Conservation (phyloP, 2,113 vertebrate species). For the Psittacula cyanocephala region DNA sequence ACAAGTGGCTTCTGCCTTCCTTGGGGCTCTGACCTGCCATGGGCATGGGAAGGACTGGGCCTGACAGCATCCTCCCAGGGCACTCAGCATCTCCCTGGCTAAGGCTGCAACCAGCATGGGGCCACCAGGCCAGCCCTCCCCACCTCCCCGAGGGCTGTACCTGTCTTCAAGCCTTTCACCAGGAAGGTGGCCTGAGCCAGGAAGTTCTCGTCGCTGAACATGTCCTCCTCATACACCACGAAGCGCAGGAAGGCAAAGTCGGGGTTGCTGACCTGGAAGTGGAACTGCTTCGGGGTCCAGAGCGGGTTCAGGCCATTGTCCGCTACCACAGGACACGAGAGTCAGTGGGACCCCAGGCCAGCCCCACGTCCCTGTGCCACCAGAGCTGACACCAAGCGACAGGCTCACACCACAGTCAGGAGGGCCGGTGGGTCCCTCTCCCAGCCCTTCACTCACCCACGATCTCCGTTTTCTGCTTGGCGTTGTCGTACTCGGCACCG, state of each 20-base stretch:
- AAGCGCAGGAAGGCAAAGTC: slow-evolving; percentile 95
- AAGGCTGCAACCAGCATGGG: not conserved
- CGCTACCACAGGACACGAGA: slow-evolving; percentile 70
- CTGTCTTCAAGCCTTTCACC: slow-evolving; percentile 91
- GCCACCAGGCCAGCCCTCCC: not conserved
- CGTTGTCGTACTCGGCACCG: slow-evolving; percentile 90
- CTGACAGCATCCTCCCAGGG: not conserved
- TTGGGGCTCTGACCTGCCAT: not conserved
- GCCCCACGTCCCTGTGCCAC: not conserved
- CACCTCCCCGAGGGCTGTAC: slow-evolving; percentile 13
- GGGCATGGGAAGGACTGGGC: not conserved
- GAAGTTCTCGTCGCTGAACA: slow-evolving; percentile 99
- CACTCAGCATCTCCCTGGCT: not conserved
- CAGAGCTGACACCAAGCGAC: not conserved
- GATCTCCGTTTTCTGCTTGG: slow-evolving; percentile 94
- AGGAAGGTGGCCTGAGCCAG: slow-evolving; percentile 95
- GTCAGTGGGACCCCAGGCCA: not conserved
- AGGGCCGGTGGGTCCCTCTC: not conserved
- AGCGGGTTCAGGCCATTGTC: slow-evolving; percentile 96
- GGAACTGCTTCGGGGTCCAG: slow-evolving; percentile 89
- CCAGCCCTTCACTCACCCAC: slow-evolving; percentile 79
- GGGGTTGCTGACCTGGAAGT: slow-evolving; percentile 89
- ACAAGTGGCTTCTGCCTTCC: not conserved
- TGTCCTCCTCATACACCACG: slow-evolving; percentile 97
- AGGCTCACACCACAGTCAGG: not conserved